Conservation (phyloP, 2,797 vertebrate genomes). For the Acanthopagrus latus region DNA sequence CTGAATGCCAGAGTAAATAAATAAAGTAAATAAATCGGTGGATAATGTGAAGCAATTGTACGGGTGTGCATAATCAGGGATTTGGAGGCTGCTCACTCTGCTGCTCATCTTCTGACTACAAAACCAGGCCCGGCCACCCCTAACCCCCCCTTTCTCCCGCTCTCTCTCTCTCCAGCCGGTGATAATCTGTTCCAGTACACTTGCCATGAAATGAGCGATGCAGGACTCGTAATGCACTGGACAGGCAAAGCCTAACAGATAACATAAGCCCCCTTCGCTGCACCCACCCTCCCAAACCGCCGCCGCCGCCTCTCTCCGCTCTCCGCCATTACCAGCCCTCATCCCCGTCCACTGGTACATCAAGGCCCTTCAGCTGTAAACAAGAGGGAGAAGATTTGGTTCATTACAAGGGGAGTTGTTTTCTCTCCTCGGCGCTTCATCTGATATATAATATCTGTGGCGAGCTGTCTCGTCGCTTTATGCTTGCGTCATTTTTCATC, state of each 20-base stretch:
- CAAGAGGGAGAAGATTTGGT: constrained; percentile 70
- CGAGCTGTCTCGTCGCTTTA: constrained; percentile 64
- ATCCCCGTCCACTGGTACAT: constrained; percentile 58
- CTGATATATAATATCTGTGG: constrained; percentile 69
- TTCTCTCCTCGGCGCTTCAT: constrained; percentile 55
- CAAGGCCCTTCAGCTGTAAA: constrained; percentile 74
- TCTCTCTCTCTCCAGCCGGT: constrained; percentile 64
- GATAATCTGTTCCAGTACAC: constrained; percentile 84
- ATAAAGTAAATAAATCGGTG: constrained; percentile 74
- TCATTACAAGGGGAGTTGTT: constrained; percentile 72
- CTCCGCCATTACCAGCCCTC: constrained; percentile 49
- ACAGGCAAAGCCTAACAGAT: constrained; percentile 82
- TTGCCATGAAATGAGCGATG: constrained; percentile 82
- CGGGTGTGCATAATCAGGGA: constrained; percentile 78
- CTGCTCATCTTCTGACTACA: constrained; percentile 77
- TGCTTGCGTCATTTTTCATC: constrained; percentile 68
- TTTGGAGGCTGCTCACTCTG: constrained; percentile 76
- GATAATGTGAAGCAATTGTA: constrained; percentile 76
- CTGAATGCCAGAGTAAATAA: constrained; percentile 74
- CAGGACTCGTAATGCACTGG: constrained; percentile 79
- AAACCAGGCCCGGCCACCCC: constrained; percentile 53
- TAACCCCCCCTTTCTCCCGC: neutral
- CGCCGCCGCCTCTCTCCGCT: constrained; percentile 3
- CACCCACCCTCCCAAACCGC: constrained; percentile 6
- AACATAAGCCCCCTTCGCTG: constrained; percentile 70